phyloP scores from a whole-genome alignment of 2,797 vertebrate species.

The Simalia tracyae region DNA sequence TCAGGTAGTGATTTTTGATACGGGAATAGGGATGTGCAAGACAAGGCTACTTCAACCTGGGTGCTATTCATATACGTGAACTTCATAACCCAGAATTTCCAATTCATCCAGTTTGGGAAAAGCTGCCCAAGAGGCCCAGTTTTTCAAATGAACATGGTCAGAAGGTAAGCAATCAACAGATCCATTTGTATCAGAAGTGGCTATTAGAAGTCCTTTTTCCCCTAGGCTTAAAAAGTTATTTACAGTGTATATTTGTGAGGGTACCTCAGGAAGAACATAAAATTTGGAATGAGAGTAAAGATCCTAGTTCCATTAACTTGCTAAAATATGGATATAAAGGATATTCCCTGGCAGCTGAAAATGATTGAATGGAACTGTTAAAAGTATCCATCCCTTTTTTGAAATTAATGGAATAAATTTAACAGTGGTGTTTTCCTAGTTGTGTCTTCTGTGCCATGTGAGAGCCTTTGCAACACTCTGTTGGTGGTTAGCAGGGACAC shows the following conservation, averaged over 20 bases:
- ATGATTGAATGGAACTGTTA: background rate
- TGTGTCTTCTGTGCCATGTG: background rate
- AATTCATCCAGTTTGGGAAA: background rate
- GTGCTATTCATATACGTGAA: background rate
- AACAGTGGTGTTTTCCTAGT: background rate
- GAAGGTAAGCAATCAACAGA: background rate
- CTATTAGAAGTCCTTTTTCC: background rate
- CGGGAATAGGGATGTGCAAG: background rate
- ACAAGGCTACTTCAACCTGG: background rate
- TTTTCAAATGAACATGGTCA: background rate
- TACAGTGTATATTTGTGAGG: background rate
- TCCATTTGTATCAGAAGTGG: background rate
- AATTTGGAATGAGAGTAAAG: background rate
- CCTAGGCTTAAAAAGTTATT: background rate
- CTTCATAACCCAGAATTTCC: background rate
- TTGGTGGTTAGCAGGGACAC: background rate
- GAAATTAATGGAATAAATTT: background rate
- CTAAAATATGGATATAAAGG: background rate
- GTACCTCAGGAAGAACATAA: background rate
- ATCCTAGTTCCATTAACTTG: background rate
- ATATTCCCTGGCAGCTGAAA: background rate
- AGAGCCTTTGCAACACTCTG: background rate
- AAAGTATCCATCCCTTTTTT: background rate
- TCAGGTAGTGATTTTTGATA: background rate
- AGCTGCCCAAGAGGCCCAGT: background rate